Base-by-base conservation (phyloP, 2,888 invertebrate species). In the Schrankia costaestrigalis region DNA sequence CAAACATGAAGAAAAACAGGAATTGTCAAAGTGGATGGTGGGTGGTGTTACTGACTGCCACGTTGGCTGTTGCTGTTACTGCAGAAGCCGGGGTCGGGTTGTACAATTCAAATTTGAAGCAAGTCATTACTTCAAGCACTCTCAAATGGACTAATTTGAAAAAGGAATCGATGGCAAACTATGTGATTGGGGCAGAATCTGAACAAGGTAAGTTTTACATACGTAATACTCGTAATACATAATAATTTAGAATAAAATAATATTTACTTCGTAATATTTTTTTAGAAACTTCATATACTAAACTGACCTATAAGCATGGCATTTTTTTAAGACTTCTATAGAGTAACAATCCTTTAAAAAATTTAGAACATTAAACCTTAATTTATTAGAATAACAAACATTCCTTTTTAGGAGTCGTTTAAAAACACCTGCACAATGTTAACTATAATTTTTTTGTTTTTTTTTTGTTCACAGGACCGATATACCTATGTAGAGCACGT, bases 71-170 rank as follows among this genome's bases (percentile, higher is more conserved):
- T 17, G 59, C 76, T 31, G 73, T 62, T 1, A 41, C 74, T 26
- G 66, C 75, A 4, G 83, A 85, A 36, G 66, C 71, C 23, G 71
- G 76, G 15, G 87, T 78, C 12, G 82, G 84, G 5, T 59, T 89
- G 7, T 82, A 73, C 57, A 84, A 83, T 47, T 68, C 83, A 30
- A 83, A 64, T 64, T 71, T 90, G 41, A 90, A 91, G 41, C 94
- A 95, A 74, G 88, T 92, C 35, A 88, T 94, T 32, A 95, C 95
- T 3, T 96, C 95, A 4, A 94, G 93, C 61, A 94, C 95, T 0
- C 86, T 95, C 31, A 90, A 91, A 64, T 96, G 95, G 95, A 89
- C 93, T 31, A 89, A 90, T 44, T 56, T 78, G 29, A 80, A 73
- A 46, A 78, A 73, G 57, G 81, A 84, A 56, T 66, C 66, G 3